Evolutionary conservation across 2,113 vertebrate species (phyloP).

Genomic region (Ranitomeya variabilis): DNA sequence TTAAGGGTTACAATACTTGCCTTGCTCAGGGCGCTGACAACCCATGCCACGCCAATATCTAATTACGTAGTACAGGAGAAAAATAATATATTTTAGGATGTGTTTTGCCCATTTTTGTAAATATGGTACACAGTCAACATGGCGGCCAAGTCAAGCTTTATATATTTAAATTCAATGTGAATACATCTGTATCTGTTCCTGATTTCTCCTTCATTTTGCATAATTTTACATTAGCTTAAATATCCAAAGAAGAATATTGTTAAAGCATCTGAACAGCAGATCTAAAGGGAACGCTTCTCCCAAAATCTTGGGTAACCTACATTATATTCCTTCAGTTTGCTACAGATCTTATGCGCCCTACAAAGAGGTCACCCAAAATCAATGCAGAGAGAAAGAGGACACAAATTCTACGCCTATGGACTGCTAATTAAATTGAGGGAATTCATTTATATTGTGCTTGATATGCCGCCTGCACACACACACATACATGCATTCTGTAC

Average conservation of each 20-base stretch:
- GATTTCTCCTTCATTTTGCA: not conserved
- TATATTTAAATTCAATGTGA: not conserved
- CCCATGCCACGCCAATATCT: too few species aligned
- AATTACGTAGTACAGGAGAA: too few species aligned
- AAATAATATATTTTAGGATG: too few species aligned
- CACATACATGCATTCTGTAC: too few species aligned
- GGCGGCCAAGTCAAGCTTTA: too few species aligned
- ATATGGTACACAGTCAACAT: not conserved
- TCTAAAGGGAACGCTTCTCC: not conserved
- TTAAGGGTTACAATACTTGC: too few species aligned
- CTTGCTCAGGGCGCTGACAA: too few species aligned
- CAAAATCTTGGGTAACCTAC: not conserved
- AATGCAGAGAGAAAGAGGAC: not conserved
- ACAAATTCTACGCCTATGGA: not conserved
- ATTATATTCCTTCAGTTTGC: not conserved
- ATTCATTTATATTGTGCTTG: not conserved
- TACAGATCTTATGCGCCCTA: not conserved
- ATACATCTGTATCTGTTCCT: not conserved
- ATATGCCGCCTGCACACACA: too few species aligned
- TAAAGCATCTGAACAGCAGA: not conserved
- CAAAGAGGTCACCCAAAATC: not conserved
- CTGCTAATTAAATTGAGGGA: not conserved
- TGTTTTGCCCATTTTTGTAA: not conserved
- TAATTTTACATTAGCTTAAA: not conserved
- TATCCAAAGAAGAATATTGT: not conserved